Percentiles rank a stretch among this genome's conserved stretches.
These are phyloP conservation scores for Neofelis nebulosa DNA, from an alignment of 2,113 vertebrate species.

Conservation along the genomic window DNA sequence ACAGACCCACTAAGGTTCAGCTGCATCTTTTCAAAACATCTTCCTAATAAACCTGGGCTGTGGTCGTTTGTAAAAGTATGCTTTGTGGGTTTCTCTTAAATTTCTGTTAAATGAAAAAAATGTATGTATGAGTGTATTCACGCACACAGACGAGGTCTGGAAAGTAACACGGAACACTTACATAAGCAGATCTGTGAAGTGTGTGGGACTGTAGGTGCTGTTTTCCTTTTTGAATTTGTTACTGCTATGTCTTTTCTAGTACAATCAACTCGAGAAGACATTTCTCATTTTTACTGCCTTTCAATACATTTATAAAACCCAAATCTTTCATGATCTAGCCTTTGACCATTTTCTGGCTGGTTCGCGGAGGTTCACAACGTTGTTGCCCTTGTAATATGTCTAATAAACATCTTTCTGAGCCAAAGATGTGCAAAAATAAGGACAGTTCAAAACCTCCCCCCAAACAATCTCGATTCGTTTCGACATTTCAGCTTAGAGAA, in stretches of 20 bases:
- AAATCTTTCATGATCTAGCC: not conserved
- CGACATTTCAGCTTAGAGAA: constrained; percentile 40
- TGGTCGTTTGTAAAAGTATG: constrained; percentile 37
- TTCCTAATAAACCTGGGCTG: constrained; percentile 46
- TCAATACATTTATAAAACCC: constrained; percentile 31
- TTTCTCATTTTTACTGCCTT: constrained; percentile 20
- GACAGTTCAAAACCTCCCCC: not conserved
- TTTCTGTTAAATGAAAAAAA: constrained; percentile 46
- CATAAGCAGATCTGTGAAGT: constrained; percentile 10
- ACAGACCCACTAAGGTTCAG: constrained; percentile 33
- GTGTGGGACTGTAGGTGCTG: not conserved
- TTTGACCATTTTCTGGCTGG: not conserved
- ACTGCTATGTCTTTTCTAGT: not conserved
- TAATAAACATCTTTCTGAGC: not conserved
- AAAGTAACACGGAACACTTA: constrained; percentile 8
- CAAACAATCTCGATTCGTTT: constrained; percentile 16
- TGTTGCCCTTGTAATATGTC: not conserved
- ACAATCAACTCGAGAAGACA: not conserved
- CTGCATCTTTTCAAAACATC: constrained; percentile 46
- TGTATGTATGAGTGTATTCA: constrained; percentile 1
- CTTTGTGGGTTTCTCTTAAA: constrained; percentile 29
- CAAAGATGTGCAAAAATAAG: constrained; percentile 19
- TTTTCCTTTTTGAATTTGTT: constrained; percentile 5
- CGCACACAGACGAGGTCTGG: not conserved
- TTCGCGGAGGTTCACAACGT: not conserved